These are phyloP conservation scores for Centropyge bicolor DNA, from an alignment of 2,797 vertebrate species.

Conservation along the genomic window DNA sequence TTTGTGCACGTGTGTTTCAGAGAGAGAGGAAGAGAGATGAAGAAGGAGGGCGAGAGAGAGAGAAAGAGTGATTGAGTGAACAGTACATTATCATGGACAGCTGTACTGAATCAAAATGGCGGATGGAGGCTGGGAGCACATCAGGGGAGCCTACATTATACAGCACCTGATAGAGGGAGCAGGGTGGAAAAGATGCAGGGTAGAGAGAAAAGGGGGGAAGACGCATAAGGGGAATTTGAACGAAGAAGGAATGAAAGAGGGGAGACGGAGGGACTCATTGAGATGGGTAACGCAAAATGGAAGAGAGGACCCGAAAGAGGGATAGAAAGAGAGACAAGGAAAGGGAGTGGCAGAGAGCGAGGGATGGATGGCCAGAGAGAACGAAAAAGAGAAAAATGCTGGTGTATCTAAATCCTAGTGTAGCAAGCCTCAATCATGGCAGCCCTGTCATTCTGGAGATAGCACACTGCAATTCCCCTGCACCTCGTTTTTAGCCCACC, in stretches of 20 bases:
- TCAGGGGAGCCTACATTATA: conserved; percentile 82
- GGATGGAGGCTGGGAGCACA: conserved; percentile 81
- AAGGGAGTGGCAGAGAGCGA: conserved; percentile 65
- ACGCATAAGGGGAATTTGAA: conserved; percentile 44
- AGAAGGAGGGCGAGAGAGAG: conserved; percentile 67
- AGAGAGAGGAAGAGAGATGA: conserved; percentile 62
- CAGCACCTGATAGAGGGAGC: conserved; percentile 81
- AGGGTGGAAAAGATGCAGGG: conserved; percentile 58
- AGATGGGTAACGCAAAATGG: conserved; percentile 61
- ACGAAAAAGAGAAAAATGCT: conserved; percentile 73
- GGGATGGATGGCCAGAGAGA: conserved; percentile 55
- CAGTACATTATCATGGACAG: conserved; percentile 86
- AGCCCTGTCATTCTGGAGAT: conserved; percentile 83
- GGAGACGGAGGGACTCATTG: conserved; percentile 47
- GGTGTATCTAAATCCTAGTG: conserved; percentile 83
- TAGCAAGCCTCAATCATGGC: conserved; percentile 83
- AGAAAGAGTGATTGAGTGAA: conserved; percentile 84
- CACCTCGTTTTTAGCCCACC: conserved; percentile 84
- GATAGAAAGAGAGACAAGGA: conserved; percentile 64
- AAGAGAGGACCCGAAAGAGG: conserved; percentile 46
- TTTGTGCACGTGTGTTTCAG: conserved; percentile 59
- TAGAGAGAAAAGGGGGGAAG: conserved; percentile 35
- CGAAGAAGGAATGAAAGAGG: conserved; percentile 29
- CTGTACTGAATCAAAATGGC: conserved; percentile 89
- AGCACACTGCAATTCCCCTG: conserved; percentile 81